Evolutionary conservation across 2,888 invertebrate genomes (phyloP).

Genomic region (Drosophila pseudotalamancana): DNA sequence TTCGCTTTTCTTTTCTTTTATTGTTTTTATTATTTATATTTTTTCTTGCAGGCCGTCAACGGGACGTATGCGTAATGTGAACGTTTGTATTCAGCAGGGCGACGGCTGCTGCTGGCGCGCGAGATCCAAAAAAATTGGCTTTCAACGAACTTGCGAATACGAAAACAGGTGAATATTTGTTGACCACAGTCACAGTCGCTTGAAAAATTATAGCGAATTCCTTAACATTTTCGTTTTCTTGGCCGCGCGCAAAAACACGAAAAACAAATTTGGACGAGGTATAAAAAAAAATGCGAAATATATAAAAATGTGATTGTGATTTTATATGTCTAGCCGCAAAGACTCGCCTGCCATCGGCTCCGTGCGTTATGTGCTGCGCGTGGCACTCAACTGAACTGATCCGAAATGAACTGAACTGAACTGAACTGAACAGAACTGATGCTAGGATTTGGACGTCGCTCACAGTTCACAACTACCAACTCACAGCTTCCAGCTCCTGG

Average conservation of each 20-base stretch:
- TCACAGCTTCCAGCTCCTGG: slow-evolving; percentile 20
- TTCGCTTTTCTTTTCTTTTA: slow-evolving; percentile 14
- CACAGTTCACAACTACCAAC: slow-evolving; percentile 17
- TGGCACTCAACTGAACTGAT: slow-evolving; percentile 47
- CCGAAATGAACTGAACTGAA: slow-evolving; percentile 24
- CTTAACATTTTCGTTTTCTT: slow-evolving; percentile 22
- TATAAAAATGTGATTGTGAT: slow-evolving; percentile 41
- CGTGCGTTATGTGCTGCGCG: slow-evolving; percentile 38
- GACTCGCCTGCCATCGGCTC: slow-evolving; percentile 18
- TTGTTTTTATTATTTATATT: neutral
- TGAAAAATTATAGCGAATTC: slow-evolving; percentile 49
- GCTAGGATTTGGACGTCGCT: slow-evolving; percentile 49
- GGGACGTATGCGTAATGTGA: slow-evolving; percentile 72
- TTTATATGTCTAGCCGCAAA: slow-evolving; percentile 46
- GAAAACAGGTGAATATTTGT: slow-evolving; percentile 66
- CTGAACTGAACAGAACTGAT: slow-evolving; percentile 26
- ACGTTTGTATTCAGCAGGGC: slow-evolving; percentile 43
- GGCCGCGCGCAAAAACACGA: slow-evolving; percentile 50
- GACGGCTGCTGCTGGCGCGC: neutral
- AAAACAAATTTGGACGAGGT: slow-evolving; percentile 54
- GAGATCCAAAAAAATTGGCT: slow-evolving; percentile 25
- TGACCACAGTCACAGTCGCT: slow-evolving; percentile 50
- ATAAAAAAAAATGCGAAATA: slow-evolving; percentile 18
- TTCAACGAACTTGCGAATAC: slow-evolving; percentile 61
- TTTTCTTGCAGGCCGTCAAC: slow-evolving; percentile 53